These are phyloP conservation scores for Bombus cullumanus DNA, from an alignment of 1,140 invertebrate species.

Conservation along the genomic window DNA sequence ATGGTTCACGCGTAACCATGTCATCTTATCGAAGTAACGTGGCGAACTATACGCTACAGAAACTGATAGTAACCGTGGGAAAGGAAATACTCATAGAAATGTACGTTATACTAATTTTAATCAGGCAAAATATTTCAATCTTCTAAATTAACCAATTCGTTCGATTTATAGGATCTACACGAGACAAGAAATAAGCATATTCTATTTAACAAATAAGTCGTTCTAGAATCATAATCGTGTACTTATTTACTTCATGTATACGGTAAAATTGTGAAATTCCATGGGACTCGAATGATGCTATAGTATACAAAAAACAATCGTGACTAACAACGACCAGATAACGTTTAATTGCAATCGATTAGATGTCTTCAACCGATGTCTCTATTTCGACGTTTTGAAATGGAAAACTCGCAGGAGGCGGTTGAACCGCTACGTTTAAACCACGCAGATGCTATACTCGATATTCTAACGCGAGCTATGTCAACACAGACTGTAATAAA, in stretches of 20 bases:
- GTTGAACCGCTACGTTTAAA: conserved; percentile 29
- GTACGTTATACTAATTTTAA: conserved; percentile 46
- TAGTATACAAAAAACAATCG: background rate
- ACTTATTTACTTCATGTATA: too few relatives aligned
- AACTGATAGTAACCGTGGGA: conserved; percentile 79
- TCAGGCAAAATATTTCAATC: background rate
- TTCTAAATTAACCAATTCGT: background rate
- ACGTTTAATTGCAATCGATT: background rate
- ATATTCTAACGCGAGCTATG: conserved; percentile 72
- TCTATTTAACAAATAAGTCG: background rate
- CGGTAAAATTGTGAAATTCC: too few relatives aligned
- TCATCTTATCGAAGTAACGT: conserved; percentile 28
- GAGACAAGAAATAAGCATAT: background rate
- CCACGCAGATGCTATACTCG: conserved; percentile 68
- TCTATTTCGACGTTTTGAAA: background rate
- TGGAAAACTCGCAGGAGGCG: background rate
- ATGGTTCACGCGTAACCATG: conserved; percentile 23
- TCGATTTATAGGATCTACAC: background rate
- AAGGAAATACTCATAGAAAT: conserved; percentile 73
- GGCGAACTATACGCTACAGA: conserved; percentile 52
- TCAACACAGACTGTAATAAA: conserved; percentile 77
- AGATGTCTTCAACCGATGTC: background rate
- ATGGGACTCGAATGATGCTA: background rate
- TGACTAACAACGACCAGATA: background rate
- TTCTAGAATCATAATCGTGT: background rate